phyloP scores from a whole-genome alignment of 2,797 vertebrate species.

The Sebastes taczanowskii region DNA sequence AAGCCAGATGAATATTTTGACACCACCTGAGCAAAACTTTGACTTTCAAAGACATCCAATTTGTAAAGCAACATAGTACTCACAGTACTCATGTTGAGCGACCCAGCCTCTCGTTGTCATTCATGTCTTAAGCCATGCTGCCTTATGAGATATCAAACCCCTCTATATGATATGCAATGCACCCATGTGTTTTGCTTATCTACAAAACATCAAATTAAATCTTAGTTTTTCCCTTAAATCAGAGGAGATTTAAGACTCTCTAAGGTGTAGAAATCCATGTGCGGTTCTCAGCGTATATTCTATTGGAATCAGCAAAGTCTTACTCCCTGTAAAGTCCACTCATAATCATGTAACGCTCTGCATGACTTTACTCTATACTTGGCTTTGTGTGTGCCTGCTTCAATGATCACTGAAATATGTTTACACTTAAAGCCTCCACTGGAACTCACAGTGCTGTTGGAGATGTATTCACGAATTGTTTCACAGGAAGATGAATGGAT shows the following conservation, averaged over 20 bases:
- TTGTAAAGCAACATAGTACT: constrained; percentile 31
- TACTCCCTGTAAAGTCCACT: constrained; percentile 46
- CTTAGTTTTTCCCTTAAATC: constrained; percentile 34
- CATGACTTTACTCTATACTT: constrained; percentile 75
- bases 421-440: constrained; percentile 72
- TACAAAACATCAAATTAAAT: constrained; percentile 27
- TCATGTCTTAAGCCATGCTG: constrained; percentile 81
- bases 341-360: constrained; percentile 73
- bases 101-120: constrained; percentile 59
- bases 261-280: constrained; percentile 21
- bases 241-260: constrained; percentile 17
- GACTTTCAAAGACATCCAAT: constrained; percentile 17
- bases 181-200: constrained; percentile 58
- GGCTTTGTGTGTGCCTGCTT: constrained; percentile 80
- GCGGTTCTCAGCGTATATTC: constrained; percentile 38
- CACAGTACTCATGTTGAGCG: constrained; percentile 20
- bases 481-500: constrained; percentile 24
- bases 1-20: constrained; percentile 32
- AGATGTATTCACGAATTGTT: constrained; percentile 29
- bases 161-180: constrained; percentile 61
- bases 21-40: constrained; percentile 32
- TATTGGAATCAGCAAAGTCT: constrained; percentile 32
- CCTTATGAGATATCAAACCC: constrained; percentile 74
- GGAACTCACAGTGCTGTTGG: constrained; percentile 56
- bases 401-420: constrained; percentile 73